Evolutionary conservation across 64 coral and sea anemone species (phyloP).

Genomic region (Montipora sp.): DNA sequence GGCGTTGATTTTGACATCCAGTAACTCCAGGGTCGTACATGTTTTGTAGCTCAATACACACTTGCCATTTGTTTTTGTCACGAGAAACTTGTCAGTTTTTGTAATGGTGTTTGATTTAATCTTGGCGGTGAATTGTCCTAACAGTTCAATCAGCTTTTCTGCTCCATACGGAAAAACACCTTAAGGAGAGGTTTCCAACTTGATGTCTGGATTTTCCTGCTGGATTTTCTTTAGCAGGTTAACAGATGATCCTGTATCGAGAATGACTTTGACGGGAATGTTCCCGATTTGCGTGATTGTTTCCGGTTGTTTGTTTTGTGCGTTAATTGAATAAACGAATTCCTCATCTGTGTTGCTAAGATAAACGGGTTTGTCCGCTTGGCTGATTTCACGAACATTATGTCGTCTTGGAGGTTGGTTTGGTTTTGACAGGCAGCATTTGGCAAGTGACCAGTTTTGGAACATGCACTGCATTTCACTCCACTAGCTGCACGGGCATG

Average conservation of each 20-base stretch:
- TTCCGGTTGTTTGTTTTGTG: too few relatives aligned
- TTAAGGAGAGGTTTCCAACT: too few relatives aligned
- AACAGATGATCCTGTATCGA: neutral
- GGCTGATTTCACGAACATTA: constrained; percentile 25
- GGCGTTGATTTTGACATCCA: constrained; percentile 17
- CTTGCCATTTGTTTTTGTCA: too few relatives aligned
- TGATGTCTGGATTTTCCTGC: too few relatives aligned
- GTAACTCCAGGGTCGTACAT: neutral
- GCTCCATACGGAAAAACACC: too few relatives aligned
- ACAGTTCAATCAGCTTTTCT: too few relatives aligned
- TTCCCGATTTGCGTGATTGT: too few relatives aligned
- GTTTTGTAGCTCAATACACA: neutral
- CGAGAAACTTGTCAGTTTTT: neutral
- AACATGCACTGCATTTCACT: constrained; percentile 19
- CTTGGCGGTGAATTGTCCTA: too few relatives aligned
- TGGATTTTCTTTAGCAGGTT: neutral
- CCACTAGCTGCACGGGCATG: neutral
- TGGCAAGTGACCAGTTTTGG: constrained; percentile 21
- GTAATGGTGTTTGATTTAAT: neutral
- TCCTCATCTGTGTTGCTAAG: too few relatives aligned
- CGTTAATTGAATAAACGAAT: too few relatives aligned
- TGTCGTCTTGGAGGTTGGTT: constrained; percentile 15
- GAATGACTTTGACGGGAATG: constrained; percentile 13
- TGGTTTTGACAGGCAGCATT: constrained; percentile 10
- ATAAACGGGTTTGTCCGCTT: neutral